These are phyloP conservation scores for Turritopsis rubra DNA, from an alignment of 30 jellyfish, hydroid and myxozoan genomes.

Conservation along the genomic window DNA sequence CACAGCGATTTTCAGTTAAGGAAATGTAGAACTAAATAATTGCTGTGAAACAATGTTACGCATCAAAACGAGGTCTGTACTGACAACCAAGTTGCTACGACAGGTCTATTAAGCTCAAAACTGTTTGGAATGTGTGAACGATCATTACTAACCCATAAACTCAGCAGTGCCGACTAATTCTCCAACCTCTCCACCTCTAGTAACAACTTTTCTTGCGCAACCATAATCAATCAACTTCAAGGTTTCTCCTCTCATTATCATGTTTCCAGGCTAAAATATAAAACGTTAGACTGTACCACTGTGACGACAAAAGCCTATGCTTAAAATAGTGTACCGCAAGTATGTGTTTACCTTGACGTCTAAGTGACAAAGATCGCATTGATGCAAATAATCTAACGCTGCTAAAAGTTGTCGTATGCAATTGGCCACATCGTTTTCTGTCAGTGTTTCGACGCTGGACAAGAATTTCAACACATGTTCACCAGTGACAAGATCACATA, in stretches of 20 bases:
- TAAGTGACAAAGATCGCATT: slow-evolving; percentile 56
- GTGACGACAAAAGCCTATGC: not conserved
- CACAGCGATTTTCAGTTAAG: too few species aligned
- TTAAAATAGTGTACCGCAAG: not conserved
- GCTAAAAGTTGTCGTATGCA: slow-evolving; percentile 48
- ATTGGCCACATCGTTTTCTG: slow-evolving; percentile 74
- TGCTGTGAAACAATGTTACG: too few species aligned
- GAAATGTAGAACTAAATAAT: too few species aligned
- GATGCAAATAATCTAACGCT: slow-evolving; percentile 75
- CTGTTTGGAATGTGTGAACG: not conserved
- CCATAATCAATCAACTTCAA: slow-evolving; percentile 89
- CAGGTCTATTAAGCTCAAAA: too few species aligned
- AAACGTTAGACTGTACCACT: not conserved
- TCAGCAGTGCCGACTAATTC: slow-evolving; percentile 98
- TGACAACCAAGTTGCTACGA: too few species aligned
- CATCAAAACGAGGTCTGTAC: too few species aligned
- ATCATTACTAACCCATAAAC: slow-evolving; percentile 62
- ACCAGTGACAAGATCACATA: slow-evolving; percentile 76
- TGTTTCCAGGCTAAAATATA: slow-evolving; percentile 64
- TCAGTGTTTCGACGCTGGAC: slow-evolving; percentile 41
- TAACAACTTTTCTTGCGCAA: slow-evolving; percentile 47
- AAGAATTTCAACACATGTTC: slow-evolving; percentile 65
- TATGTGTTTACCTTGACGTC: slow-evolving; percentile 54
- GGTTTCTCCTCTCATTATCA: slow-evolving; percentile 55
- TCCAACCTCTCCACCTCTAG: slow-evolving; percentile 92